Evolutionary conservation across 2,797 vertebrate species (phyloP), one percentile per base, ranked within the genome.

Genomic region (Gorsachius magnificus): DNA sequence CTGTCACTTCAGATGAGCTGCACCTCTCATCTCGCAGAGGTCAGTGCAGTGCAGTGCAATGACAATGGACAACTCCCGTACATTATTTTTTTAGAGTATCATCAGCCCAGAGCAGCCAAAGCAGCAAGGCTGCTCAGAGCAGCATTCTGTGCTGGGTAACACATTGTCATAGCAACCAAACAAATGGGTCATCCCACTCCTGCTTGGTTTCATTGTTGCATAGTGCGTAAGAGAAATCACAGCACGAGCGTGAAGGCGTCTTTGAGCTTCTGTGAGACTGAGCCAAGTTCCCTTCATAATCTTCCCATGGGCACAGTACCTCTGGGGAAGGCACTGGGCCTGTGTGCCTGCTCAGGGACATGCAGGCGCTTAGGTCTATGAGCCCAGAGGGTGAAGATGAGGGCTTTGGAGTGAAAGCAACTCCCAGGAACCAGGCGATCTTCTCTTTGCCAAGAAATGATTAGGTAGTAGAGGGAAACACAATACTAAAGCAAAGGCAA

Each of bases 91-190:
- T 83, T 58, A 46, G 54, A 70, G 10, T 57, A 63, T 63, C 9
- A 0, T 54, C 93, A 86, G 57, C 81, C 57, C 68, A 81, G 70
- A 94, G 63, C 71, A 94, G 75, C 43, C 85, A 90, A 90, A 78
- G 68, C 64, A 84, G 56, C 92, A 84, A 87, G 48, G 58, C n/a
- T 87, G 51, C 68, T 90, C 77, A 53, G 78, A 95, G 68, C 76
- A 83, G 60, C 5, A 0, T 56, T 95, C 75, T 79, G 60, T 1
- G 4, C 82, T 50, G 76, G 50, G 64, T 78, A 96, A 48, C 58
- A 43, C 21, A 84, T 88, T 88, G 96, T 92, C 96, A 97, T 96
- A 93, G 91, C 83, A 97, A 97, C 97, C 57, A 96, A 91, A 93
- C 96, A 95, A 96, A 89, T 64, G 92, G 96, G 90, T 94, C 96